A percentile compares a stretch with the other conserved stretches of the same genome.
Evolutionary conservation across 2,113 vertebrate genomes (phyloP).

Genomic region (Morone saxatilis): DNA sequence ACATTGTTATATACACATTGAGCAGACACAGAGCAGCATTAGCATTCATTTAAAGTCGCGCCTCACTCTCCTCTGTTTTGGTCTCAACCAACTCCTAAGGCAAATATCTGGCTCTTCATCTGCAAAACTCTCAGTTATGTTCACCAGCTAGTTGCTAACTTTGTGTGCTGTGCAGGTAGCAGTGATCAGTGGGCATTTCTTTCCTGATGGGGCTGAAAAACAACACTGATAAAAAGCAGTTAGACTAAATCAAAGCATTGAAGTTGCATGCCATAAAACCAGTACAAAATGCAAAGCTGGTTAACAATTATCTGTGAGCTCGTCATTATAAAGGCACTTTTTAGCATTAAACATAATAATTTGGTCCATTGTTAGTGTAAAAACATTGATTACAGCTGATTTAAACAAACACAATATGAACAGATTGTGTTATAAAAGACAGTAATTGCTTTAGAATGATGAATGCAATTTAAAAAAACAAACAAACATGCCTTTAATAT

Average conservation of each 20-base stretch:
- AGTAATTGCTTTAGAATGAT: neutral
- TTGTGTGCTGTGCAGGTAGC: neutral
- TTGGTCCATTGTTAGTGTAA: neutral
- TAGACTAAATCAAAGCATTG: neutral
- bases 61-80: neutral
- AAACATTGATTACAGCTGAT: neutral
- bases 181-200: neutral
- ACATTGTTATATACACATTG: neutral
- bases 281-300: neutral
- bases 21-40: neutral
- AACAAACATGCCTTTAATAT: neutral
- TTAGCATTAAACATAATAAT: neutral
- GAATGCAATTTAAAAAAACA: neutral
- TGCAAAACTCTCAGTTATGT: neutral
- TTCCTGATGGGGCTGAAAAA: neutral
- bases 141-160: neutral
- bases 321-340: neutral
- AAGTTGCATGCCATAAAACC: neutral
- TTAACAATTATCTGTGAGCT: neutral
- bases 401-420: slow-evolving; percentile 1
- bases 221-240: no score
- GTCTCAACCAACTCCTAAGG: neutral
- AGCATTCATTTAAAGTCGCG: no score
- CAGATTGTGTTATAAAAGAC: neutral
- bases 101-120: neutral